These are phyloP conservation scores for Coelinius sp. DNA, from an alignment of 2,888 invertebrate genomes.

Conservation along the genomic window DNA sequence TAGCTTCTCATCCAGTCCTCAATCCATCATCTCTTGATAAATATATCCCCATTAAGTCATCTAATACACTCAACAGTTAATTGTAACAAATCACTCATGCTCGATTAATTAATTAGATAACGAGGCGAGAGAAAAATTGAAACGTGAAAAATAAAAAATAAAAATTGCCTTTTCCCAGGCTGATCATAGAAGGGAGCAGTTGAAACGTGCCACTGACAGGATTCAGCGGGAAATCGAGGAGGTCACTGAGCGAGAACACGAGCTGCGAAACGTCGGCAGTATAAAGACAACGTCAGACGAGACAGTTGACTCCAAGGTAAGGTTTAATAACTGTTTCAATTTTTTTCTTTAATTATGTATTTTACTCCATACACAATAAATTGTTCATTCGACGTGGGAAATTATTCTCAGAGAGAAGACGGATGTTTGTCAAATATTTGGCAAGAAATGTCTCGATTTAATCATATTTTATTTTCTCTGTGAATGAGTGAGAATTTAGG, in stretches of 20 bases:
- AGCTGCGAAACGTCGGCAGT: conserved; percentile 78
- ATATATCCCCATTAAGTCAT: not conserved
- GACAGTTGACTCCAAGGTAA: conserved; percentile 71
- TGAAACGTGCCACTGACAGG: conserved; percentile 76
- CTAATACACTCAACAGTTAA: not conserved
- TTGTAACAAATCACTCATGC: not conserved
- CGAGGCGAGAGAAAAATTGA: not conserved
- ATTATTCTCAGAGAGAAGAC: not conserved
- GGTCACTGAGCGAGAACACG: conserved; percentile 87
- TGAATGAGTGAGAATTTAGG: not conserved
- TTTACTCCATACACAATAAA: not conserved
- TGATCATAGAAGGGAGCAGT: conserved; percentile 79
- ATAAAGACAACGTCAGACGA: conserved; percentile 75
- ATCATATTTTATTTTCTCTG: not conserved
- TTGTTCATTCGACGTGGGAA: not conserved
- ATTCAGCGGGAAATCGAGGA: conserved; percentile 93
- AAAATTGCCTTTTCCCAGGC: conserved; percentile 68
- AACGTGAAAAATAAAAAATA: not conserved
- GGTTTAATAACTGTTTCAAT: conserved; percentile 17
- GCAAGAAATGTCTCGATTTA: not conserved
- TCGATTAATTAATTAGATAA: not conserved
- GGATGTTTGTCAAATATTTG: not conserved
- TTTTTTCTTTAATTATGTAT: conserved; percentile 7
- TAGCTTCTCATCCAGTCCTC: not conserved
- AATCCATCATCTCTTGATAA: not conserved